Percentiles rank a stretch among this genome's conserved stretches.
Conservation (phyloP, 2,888 invertebrate species). For the Oxycera nigricornis region DNA sequence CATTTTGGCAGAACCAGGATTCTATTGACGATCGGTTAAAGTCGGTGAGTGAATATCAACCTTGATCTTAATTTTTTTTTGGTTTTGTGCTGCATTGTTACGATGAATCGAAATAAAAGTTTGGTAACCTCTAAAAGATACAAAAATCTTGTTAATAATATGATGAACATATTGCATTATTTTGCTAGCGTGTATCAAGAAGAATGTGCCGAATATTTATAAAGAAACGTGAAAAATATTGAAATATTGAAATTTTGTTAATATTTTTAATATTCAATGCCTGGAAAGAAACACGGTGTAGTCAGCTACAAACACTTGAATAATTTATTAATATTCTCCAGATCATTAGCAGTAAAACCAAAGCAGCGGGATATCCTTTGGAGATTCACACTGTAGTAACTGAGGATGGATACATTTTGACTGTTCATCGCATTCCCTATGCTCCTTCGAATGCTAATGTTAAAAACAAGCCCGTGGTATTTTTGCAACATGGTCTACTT, state of each 20-base stretch:
- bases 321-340: background rate
- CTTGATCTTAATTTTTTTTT: too few relatives aligned
- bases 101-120: too few relatives aligned
- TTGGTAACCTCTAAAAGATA: too few relatives aligned
- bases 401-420: slow-evolving; percentile 75
- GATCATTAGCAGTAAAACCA: background rate
- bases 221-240: too few relatives aligned
- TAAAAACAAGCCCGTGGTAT: slow-evolving; percentile 38
- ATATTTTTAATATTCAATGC: too few relatives aligned
- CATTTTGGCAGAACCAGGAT: background rate
- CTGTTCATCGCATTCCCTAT: slow-evolving; percentile 70
- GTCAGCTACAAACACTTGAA: too few relatives aligned
- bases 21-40: background rate
- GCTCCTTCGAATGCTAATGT: background rate
- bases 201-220: too few relatives aligned
- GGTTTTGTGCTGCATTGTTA: too few relatives aligned
- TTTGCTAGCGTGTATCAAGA: too few relatives aligned
- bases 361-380: slow-evolving; percentile 63
- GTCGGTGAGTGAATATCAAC: background rate
- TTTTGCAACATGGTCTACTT: slow-evolving; percentile 67
- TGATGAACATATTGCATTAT: background rate
- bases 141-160: too few relatives aligned
- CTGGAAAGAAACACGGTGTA: too few relatives aligned
- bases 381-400: slow-evolving; percentile 70
- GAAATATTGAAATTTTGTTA: too few relatives aligned